Evolutionary conservation across 2,797 vertebrate species (phyloP), one percentile per base, ranked within the genome.

Genomic region (Mycteria americana): DNA sequence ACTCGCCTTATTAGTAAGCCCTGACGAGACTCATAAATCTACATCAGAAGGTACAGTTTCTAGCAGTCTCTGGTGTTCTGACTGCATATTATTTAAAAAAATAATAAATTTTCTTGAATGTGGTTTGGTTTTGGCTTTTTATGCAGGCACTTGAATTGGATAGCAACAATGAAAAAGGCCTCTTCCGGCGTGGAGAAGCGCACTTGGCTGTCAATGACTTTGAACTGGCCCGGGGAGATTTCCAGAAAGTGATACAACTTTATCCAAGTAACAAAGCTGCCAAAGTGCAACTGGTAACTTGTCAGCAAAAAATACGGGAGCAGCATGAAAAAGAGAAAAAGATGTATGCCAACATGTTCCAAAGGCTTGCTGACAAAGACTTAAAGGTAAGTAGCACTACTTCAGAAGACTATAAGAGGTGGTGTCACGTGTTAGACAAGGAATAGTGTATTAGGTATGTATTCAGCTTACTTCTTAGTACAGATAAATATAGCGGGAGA

Each of bases 321-420:
- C 99, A 99, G 97, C 99, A 99, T 3, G 99, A 99, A 79, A 99
- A 98, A 87, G 99, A 99, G 97, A 99, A 99, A 84, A 99, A 98
- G 93, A 99, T 99, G 91, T 99, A 99, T 0, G 99, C 99, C 95
- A 99, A 99, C 97, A 99, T 99, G 99, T 99, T 99, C 95, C 98
- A 99, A 96, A 99, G 99, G 97, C 99, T 99, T 87, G 99, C 99
- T 28, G 99, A 99, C 95, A 98, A 98, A 73, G 99, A 99, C 76
- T 95, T 98, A 23, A 99, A 99, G 98, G 99, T 99, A 81, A 98
- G 92, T 57, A 41, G 22, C 7, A 3, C 16, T 37, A 14, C 41
- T 65, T n/a, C 2, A 6, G 4, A 51, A 84, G 54, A 17, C 33
- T 22, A 4, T 19, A 63, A 35, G 35, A 51, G 25, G 28, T 50